Evolutionary conservation across 2,888 invertebrate genomes (phyloP).

Genomic region (Exocentrus adspersus): DNA sequence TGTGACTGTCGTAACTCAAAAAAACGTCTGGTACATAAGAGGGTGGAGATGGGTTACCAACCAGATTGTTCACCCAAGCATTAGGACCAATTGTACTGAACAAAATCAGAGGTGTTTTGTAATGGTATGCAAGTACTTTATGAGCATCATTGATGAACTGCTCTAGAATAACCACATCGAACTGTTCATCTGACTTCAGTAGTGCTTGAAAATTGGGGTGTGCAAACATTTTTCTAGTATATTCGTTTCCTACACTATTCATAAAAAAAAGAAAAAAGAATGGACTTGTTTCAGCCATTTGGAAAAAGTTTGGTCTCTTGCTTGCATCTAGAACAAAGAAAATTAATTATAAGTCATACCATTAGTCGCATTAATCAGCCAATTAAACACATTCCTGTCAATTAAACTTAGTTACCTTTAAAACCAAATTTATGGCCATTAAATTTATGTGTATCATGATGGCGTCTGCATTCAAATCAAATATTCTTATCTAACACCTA

Average conservation of each 20-base stretch:
- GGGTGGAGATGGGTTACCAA: slow-evolving; percentile 17
- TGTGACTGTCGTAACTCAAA: slow-evolving; percentile 58
- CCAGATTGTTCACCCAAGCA: slow-evolving; percentile 56
- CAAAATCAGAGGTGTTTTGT: slow-evolving; percentile 57
- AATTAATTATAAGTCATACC: too few relatives aligned
- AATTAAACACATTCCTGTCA: too few relatives aligned
- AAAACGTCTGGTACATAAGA: slow-evolving; percentile 43
- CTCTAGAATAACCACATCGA: slow-evolving; percentile 61
- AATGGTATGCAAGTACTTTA: slow-evolving; percentile 57
- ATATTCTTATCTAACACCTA: too few relatives aligned
- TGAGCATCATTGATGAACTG: slow-evolving; percentile 65
- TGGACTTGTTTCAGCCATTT: background rate
- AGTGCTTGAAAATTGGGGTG: slow-evolving; percentile 56
- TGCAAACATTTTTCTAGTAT: slow-evolving; percentile 45
- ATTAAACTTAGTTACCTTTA: too few relatives aligned
- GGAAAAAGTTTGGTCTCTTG: background rate
- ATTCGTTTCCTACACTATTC: slow-evolving; percentile 15
- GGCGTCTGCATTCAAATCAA: too few relatives aligned
- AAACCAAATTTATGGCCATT: too few relatives aligned
- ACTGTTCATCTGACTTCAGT: slow-evolving; percentile 54
- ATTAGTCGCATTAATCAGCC: too few relatives aligned
- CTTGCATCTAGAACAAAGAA: too few relatives aligned
- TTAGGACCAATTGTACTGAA: slow-evolving; percentile 63
- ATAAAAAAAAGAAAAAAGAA: slow-evolving; percentile 22
- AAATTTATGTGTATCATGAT: too few relatives aligned